Base-by-base conservation (phyloP, 2,797 vertebrate genomes). In the Simalia tracyae region DNA sequence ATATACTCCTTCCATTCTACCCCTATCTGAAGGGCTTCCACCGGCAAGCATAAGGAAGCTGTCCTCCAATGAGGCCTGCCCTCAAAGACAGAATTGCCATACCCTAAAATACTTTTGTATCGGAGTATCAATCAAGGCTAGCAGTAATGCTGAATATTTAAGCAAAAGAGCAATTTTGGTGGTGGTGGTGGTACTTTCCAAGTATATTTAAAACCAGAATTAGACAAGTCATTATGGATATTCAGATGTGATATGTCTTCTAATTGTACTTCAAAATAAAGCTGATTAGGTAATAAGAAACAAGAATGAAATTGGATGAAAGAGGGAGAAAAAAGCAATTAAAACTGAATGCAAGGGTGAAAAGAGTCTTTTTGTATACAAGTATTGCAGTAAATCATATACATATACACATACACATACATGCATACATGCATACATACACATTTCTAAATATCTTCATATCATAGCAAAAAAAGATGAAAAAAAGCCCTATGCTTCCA, bases 261-360 rank as follows among this genome's bases (percentile, higher is more conserved):
- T 91, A 72, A 89, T 28, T 28, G 42, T 26, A 19, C 60, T 89
- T 90, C 84, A 86, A 90, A 60, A 94, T 76, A 94, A 95, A 96
- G 36, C 86, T 95, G 89, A 92, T 93, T 96, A 95, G 87, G 42
- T 46, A 28, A 57, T 5, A 28, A 60, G 86, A 92, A 95, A 95
- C 91, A 91, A 59, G 63, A 93, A 22, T 0, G 31, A 28, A 94
- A 93, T 81, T 89, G 92, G 42, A 42, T 42, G 42, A 42, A 94
- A 94, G 84, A 90, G 46, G 22, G 90, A 91, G 90, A 64, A 72
- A 93, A 81, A n/a, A 36, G 28, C 91, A 85, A 92, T 91, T 66
- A 28, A 87, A 46, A 87, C 31, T 88, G 91, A 66, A 84, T 81
- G 26, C n/a, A 85, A 57, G 46, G 0, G 59, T 87, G 10, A n/a